Evolutionary conservation across 2,113 vertebrate species (phyloP), one percentile per base, ranked within the genome.

Genomic region (Regulus satrapa): DNA sequence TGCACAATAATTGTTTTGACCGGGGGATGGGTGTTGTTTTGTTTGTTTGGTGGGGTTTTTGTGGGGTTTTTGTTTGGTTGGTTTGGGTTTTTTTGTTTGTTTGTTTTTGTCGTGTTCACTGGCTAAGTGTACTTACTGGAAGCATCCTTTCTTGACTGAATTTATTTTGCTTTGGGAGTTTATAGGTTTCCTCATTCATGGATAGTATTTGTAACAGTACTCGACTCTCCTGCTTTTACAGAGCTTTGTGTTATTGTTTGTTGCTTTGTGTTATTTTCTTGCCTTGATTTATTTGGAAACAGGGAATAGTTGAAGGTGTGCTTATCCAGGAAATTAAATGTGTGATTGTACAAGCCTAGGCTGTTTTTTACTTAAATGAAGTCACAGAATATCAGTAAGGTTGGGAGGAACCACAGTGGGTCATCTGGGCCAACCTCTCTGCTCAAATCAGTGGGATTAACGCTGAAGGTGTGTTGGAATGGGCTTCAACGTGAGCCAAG

Each of bases 21-120:
- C 2, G 0, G 0, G 3, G 6, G 2, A n/a, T n/a, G n/a, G 18
- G 7, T 28, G 7, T 0, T 28, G 8, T n/a, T n/a, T n/a, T n/a
- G n/a, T n/a, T n/a, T n/a, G n/a, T n/a, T n/a, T n/a, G n/a, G n/a
- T n/a, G n/a, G n/a, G n/a, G n/a, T 63, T 46, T 85, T 64, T 9
- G 14, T 16, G 18, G 6, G 20, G 7, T 8, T n/a, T n/a, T n/a
- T n/a, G n/a, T n/a, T n/a, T n/a, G n/a, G n/a, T n/a, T n/a, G 18
- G 7, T 28, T 1, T 48, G 6, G 20, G 7, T 0, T 28, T 8
- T n/a, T n/a, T n/a, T n/a, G n/a, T n/a, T n/a, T n/a, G n/a, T n/a
- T n/a, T n/a, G 18, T 63, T 46, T 85, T 64, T 9, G 14, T 16
- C 31, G 18, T 41, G 3, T 18, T 31, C 6, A 3, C 9, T 32